Evolutionary conservation across 2,888 invertebrate species (phyloP).

Genomic region (Mystacides longicornis): DNA sequence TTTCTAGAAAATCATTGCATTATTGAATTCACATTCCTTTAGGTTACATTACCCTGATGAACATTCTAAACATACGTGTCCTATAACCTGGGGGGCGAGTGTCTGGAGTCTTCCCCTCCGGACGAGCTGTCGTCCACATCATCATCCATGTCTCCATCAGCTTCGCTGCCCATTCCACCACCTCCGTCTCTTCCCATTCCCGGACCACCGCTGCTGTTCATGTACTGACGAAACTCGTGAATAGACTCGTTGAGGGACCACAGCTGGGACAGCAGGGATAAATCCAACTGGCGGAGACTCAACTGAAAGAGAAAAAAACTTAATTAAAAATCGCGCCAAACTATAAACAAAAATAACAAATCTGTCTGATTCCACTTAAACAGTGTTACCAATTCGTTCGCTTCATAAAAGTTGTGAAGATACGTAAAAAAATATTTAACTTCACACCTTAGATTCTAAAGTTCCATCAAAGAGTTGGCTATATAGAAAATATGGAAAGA

Average conservation of each 20-base stretch:
- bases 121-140: constrained; percentile 36
- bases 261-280: constrained; percentile 81
- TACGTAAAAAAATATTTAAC: too few relatives aligned
- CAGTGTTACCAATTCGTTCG: too few relatives aligned
- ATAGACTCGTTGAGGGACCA: constrained; percentile 91
- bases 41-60: too few relatives aligned
- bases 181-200: constrained; percentile 44
- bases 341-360: too few relatives aligned
- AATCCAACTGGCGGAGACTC: constrained; percentile 79
- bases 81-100: constrained; percentile 21
- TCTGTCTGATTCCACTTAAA: too few relatives aligned
- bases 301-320: constrained; percentile 55
- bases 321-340: not conserved
- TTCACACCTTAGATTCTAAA: too few relatives aligned
- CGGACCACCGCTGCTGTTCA: constrained; percentile 44
- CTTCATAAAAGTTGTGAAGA: too few relatives aligned
- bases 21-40: too few relatives aligned
- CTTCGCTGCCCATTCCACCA: constrained; percentile 38
- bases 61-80: not conserved
- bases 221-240: constrained; percentile 73
- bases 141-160: constrained; percentile 19
- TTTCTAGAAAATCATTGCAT: too few relatives aligned
- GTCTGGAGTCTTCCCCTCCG: constrained; percentile 32
- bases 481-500: too few relatives aligned
- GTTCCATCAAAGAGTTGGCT: too few relatives aligned